Evolutionary conservation across 2,888 invertebrate species (phyloP), one percentile per base, ranked within the genome.

Genomic region (Magallana nippona): DNA sequence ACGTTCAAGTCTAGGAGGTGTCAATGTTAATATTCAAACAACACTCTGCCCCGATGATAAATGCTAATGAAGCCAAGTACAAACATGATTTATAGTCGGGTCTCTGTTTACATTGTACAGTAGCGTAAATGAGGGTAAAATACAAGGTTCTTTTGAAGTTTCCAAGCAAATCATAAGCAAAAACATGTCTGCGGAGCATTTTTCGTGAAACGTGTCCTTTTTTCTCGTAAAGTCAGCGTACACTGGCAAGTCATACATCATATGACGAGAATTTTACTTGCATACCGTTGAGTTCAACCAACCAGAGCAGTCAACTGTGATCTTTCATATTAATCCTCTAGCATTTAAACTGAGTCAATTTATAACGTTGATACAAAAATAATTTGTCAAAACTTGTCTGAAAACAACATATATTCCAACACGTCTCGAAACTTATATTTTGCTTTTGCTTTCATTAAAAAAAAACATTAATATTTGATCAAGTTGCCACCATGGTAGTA

Each of bases 51-150:
- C 15, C 27, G 27, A 15, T 22, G 27, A 27, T 32, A 71, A 71
- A 71, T 71, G 27, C 71, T 71, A 71, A 71, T 71, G 63, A 22
- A 63, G 13, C 63, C 63, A 27, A 27, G 22, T 63, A 32, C 13
- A 27, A 27, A 27, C 22, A 3, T 71, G 32, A 19, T 22, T 44
- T 44, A 44, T 8, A 8, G 44, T 44, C 44, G 44, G 44, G 8
- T 44, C 44, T 19, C 8, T 22, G 63, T 71, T 27, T 27, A 71
- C 71, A 71, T 32, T 22, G 13, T 71, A 27, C 71, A 13, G 27
- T 71, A 32, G 27, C 71, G 32, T 27, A 63, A n/a, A 27, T 3
- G 27, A 44, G 8, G 44, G 44, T 44, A 44, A 44, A 44, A 44
- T 44, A 44, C 44, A 44, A 44, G 44, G 44, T 44, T 44, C 8